phyloP scores from a whole-genome alignment of 2,113 vertebrate species.

The Silurus meridionalis region DNA sequence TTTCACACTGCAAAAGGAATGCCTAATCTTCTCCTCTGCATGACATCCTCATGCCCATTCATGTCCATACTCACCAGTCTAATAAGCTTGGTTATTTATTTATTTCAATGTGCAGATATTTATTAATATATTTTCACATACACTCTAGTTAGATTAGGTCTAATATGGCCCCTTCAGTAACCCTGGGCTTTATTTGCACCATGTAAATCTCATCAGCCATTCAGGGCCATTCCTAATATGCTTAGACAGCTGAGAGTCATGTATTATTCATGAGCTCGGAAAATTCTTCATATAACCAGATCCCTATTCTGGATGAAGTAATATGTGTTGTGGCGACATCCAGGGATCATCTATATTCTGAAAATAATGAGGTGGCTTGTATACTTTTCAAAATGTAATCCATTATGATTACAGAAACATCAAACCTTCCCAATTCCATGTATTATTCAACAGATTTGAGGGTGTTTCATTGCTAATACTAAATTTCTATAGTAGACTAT shows the following conservation, averaged over 20 bases:
- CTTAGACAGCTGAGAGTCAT: constrained; percentile 63
- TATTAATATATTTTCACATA: constrained; percentile 59
- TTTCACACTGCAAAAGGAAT: background rate
- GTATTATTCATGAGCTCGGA: constrained; percentile 70
- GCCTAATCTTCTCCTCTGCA: background rate
- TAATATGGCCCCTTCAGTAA: constrained; percentile 55
- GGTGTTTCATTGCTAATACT: constrained; percentile 67
- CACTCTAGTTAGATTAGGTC: constrained; percentile 55
- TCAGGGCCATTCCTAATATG: constrained; percentile 63
- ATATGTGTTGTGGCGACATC: constrained; percentile 66
- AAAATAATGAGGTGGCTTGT: constrained; percentile 68
- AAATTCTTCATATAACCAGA: constrained; percentile 69
- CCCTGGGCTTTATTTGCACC: constrained; percentile 54
- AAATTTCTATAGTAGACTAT: constrained; percentile 63
- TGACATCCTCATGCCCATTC: constrained; percentile 29
- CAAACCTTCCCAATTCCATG: constrained; percentile 65
- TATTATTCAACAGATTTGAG: constrained; percentile 64
- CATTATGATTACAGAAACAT: constrained; percentile 71
- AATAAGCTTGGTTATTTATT: constrained; percentile 33
- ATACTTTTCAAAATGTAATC: constrained; percentile 74
- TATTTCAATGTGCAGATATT: constrained; percentile 56
- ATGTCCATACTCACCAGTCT: constrained; percentile 13
- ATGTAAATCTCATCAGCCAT: constrained; percentile 57
- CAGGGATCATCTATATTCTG: constrained; percentile 56
- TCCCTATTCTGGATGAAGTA: constrained; percentile 67